These are phyloP conservation scores for Coregonus suidteri DNA, from an alignment of 2,797 vertebrate species.

Conservation along the genomic window DNA sequence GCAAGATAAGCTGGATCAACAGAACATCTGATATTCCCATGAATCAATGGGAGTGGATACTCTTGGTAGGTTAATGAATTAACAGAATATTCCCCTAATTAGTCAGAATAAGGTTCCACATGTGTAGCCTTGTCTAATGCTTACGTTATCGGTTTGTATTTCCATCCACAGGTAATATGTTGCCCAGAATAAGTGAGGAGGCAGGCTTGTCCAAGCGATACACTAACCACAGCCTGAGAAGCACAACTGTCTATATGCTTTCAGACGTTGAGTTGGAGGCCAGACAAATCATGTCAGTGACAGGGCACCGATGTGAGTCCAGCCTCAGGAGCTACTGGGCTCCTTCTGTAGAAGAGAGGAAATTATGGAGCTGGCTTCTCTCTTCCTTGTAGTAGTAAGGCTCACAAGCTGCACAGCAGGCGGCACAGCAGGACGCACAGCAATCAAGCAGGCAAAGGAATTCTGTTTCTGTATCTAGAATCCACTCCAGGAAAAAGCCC, in stretches of 20 bases:
- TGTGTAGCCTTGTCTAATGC: too few species aligned
- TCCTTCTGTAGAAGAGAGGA: neutral
- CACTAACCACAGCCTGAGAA: conserved; percentile 5
- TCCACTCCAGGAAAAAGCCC: too few species aligned
- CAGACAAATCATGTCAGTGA: conserved; percentile 9
- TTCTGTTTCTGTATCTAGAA: too few species aligned
- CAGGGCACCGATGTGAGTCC: conserved; percentile 5
- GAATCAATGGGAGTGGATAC: neutral
- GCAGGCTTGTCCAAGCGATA: neutral
- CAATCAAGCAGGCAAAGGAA: too few species aligned
- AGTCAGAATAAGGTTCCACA: too few species aligned
- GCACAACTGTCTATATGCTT: neutral
- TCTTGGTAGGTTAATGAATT: neutral
- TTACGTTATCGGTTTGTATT: too few species aligned
- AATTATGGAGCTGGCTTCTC: neutral
- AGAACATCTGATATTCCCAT: neutral
- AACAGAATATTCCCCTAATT: too few species aligned
- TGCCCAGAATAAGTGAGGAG: neutral
- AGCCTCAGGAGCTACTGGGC: conserved; percentile 5
- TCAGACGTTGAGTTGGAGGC: conserved; percentile 4
- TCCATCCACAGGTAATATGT: neutral
- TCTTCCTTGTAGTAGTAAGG: neutral
- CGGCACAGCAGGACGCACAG: too few species aligned
- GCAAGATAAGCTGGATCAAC: neutral
- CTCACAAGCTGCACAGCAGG: too few species aligned